phyloP scores from a whole-genome alignment of 2,797 vertebrate genomes.

The Masticophis lateralis region DNA sequence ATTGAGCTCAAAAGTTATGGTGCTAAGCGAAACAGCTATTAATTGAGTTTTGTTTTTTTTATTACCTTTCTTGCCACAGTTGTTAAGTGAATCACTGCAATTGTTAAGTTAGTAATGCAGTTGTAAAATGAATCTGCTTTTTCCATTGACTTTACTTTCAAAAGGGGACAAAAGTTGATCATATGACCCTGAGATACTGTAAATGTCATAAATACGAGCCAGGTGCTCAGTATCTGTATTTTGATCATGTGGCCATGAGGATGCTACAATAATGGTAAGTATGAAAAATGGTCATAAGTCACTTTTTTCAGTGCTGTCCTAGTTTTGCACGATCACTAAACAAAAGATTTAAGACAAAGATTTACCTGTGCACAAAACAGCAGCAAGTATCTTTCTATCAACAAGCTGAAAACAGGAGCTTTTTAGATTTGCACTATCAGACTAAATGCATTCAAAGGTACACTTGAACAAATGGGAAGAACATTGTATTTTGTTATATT shows the following conservation, averaged over 20 bases:
- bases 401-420: rapidly evolving
- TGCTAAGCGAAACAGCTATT: not conserved
- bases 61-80: not conserved
- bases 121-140: not conserved
- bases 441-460: not conserved
- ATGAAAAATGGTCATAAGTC: not conserved
- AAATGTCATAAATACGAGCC: not conserved
- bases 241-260: not conserved
- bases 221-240: not conserved
- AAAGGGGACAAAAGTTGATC: not conserved
- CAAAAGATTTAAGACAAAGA: not conserved
- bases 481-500: not conserved
- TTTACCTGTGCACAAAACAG: rapidly evolving
- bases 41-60: not conserved
- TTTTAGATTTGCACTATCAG: not conserved
- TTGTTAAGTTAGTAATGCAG: not conserved
- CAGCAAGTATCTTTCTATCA: rapidly evolving
- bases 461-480: not conserved
- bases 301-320: not conserved
- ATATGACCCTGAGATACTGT: not conserved
- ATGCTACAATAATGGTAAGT: not conserved
- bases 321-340: not conserved
- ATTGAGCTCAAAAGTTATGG: not conserved
- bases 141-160: not conserved
- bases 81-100: not conserved